Evolutionary conservation across 2,113 vertebrate species (phyloP).

Genomic region (Arothron firmamentum): DNA sequence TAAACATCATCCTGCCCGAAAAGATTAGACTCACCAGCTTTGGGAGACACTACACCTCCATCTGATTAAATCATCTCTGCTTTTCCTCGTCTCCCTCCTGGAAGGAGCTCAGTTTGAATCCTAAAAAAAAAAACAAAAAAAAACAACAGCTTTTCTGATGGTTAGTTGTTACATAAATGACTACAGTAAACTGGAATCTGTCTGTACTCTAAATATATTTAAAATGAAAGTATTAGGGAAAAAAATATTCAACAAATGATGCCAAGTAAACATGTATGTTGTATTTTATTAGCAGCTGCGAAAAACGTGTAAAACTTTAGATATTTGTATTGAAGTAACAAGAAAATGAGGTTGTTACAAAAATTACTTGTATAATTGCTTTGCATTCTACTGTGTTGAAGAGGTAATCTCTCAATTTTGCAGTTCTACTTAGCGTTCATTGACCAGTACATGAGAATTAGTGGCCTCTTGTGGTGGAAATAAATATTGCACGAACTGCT

Average conservation of each 20-base stretch:
- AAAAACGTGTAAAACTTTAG: no score
- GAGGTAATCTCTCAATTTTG: no score
- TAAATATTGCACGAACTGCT: no score
- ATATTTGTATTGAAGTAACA: no score
- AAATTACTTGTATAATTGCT: no score
- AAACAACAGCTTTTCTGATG: conserved; percentile 16
- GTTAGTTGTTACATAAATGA: conserved; percentile 25
- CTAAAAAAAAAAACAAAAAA: not conserved
- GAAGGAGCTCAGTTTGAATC: conserved; percentile 19
- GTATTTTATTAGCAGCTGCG: not conserved
- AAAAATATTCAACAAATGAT: not conserved
- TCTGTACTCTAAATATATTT: conserved; percentile 29
- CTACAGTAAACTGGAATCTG: not conserved
- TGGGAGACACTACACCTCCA: conserved; percentile 79
- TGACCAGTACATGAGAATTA: no score
- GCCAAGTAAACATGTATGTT: conserved; percentile 11
- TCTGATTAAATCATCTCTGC: conserved; percentile 60
- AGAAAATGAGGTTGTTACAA: no score
- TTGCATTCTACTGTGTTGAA: no score
- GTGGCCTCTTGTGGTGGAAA: no score
- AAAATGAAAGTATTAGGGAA: conserved; percentile 7
- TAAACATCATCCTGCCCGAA: conserved; percentile 91
- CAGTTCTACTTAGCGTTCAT: no score
- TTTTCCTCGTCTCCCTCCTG: not conserved
- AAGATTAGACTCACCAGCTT: conserved; percentile 85